phyloP scores from a whole-genome alignment of 2,888 invertebrate species.

The Xylocampa areola region DNA sequence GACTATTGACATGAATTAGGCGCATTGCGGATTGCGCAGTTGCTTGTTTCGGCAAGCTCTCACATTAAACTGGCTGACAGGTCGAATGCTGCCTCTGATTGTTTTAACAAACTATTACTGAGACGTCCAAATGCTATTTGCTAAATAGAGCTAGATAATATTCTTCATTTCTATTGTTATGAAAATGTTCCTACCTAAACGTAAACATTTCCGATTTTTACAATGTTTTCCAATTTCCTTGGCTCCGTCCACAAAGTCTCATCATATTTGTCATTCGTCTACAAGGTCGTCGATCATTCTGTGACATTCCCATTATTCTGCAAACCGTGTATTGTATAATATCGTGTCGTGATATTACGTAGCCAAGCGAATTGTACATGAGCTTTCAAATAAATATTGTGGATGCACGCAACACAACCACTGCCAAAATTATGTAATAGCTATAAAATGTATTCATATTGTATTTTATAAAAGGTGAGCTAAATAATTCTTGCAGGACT shows the following conservation, averaged over 20 bases:
- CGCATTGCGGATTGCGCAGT: slow-evolving; percentile 52
- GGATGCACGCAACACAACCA: slow-evolving; percentile 67
- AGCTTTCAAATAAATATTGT: slow-evolving; percentile 64
- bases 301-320: slow-evolving; percentile 67
- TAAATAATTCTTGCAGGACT: no score
- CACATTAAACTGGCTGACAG: slow-evolving; percentile 15
- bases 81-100: slow-evolving; percentile 5
- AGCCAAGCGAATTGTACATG: slow-evolving; percentile 55
- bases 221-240: slow-evolving; percentile 7
- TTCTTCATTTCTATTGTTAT: background rate
- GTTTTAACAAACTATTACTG: background rate
- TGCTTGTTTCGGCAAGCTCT: background rate
- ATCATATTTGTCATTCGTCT: slow-evolving; percentile 35
- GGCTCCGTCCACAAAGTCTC: slow-evolving; percentile 10
- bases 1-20: slow-evolving; percentile 5
- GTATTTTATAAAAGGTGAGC: no score
- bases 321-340: slow-evolving; percentile 33
- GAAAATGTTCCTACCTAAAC: background rate
- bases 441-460: slow-evolving; percentile 1
- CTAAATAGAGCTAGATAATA: background rate
- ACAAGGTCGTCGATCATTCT: slow-evolving; percentile 64
- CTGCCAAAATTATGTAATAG: slow-evolving; percentile 18
- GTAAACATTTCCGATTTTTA: background rate
- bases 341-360: slow-evolving; percentile 63
- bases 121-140: background rate